Conservation (phyloP, 1,140 invertebrate genomes). For the Bombus turneri region DNA sequence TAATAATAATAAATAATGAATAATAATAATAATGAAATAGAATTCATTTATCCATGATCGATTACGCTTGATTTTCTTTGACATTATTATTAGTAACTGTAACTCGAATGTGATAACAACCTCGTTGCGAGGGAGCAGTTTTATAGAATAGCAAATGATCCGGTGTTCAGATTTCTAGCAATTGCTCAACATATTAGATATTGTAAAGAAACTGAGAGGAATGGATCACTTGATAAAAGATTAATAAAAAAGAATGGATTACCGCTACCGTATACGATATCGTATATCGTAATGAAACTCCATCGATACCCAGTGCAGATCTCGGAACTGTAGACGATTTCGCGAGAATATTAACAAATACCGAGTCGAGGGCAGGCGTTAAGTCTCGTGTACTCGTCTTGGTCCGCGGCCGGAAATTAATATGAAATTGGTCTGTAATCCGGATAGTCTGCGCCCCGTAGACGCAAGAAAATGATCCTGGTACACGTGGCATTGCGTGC, state of each 20-base stretch:
- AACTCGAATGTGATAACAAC: neutral
- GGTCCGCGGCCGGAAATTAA: conserved; percentile 63
- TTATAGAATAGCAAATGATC: neutral
- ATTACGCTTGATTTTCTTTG: neutral
- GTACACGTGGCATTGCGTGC: conserved; percentile 68
- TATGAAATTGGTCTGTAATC: conserved; percentile 71
- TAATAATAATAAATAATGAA: neutral
- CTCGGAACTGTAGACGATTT: conserved; percentile 63
- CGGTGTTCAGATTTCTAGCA: neutral
- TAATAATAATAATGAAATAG: no score
- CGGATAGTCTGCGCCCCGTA: conserved; percentile 65
- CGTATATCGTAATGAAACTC: conserved; percentile 60
- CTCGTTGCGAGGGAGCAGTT: neutral
- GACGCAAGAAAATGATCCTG: conserved; percentile 69
- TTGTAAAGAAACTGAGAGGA: neutral
- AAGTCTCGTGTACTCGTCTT: conserved; percentile 40
- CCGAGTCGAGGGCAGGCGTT: conserved; percentile 12
- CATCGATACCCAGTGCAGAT: conserved; percentile 40
- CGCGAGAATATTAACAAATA: conserved; percentile 71
- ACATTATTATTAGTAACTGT: neutral
- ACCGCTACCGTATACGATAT: neutral
- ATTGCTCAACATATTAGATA: neutral
- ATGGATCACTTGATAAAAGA: neutral
- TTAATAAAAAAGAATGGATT: neutral
- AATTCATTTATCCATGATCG: neutral